Conservation (phyloP, 2,797 vertebrate genomes). For the Capromys pilorides region DNA sequence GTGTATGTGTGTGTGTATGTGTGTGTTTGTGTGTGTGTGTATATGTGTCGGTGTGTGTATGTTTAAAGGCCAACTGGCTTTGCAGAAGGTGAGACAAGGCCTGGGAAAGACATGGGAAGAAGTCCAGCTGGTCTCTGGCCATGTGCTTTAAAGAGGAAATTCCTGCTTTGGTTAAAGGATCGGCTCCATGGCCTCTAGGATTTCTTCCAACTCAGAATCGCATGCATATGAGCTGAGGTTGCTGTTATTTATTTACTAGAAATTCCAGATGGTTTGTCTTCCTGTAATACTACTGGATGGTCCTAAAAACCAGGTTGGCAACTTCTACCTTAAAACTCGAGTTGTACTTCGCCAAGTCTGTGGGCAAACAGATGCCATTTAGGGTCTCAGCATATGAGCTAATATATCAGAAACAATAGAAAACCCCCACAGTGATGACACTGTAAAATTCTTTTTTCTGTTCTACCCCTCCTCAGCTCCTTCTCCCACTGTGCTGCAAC, state of each 20-base stretch:
- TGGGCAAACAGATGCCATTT: background rate
- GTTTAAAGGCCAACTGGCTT: background rate
- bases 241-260: conserved; percentile 11
- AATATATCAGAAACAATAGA: background rate
- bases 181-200: background rate
- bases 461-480: background rate
- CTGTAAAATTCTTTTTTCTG: background rate
- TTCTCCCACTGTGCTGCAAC: background rate
- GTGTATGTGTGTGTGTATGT: background rate
- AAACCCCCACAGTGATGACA: background rate
- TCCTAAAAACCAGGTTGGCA: background rate
- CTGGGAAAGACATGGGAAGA: background rate
- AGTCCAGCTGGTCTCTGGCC: background rate
- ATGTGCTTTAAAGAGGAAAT: background rate
- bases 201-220: conserved; percentile 39
- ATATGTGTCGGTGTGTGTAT: background rate
- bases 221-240: background rate
- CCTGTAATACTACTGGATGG: background rate
- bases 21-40: background rate
- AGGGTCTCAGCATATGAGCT: background rate
- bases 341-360: background rate
- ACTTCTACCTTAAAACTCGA: background rate
- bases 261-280: background rate
- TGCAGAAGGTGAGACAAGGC: background rate
- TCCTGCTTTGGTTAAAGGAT: background rate